These are phyloP conservation scores for Menura novaehollandiae DNA, from an alignment of 2,113 vertebrate genomes.

Conservation along the genomic window DNA sequence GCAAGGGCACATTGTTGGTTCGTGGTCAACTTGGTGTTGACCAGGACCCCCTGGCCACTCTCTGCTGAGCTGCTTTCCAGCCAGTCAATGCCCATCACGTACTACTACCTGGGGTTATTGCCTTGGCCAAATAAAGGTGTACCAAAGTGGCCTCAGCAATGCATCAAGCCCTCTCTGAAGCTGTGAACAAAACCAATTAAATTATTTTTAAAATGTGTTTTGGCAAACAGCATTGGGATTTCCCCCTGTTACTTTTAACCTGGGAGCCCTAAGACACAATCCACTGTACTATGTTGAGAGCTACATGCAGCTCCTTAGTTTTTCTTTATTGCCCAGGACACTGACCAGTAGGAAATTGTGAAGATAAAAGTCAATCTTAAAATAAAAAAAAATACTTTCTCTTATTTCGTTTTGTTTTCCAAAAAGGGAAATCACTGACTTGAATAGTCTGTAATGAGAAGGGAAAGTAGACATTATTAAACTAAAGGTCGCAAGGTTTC, in stretches of 20 bases:
- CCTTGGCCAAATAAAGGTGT: not conserved
- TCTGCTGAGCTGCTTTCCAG: not conserved
- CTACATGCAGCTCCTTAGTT: not conserved
- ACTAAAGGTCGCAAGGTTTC: not conserved
- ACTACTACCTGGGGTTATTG: not conserved
- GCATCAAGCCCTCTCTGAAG: not conserved
- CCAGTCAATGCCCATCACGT: rapidly evolving
- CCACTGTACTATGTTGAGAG: not conserved
- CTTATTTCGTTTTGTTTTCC: not conserved
- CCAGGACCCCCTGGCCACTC: not conserved
- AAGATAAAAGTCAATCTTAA: not conserved
- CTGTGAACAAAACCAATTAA: not conserved
- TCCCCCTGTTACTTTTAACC: not conserved
- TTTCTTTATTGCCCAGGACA: not conserved
- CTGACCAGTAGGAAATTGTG: not conserved
- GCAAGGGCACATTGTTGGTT: not conserved
- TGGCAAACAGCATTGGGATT: not conserved
- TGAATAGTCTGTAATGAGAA: not conserved
- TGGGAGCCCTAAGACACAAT: not conserved
- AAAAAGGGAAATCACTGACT: not conserved
- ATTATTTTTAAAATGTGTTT: not conserved
- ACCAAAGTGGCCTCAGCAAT: not conserved
- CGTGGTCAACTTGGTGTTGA: not conserved
- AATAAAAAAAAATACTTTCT: not conserved
- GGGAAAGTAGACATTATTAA: not conserved